Conservation (phyloP, 2,888 invertebrate genomes). For the Latheticus oryzae region DNA sequence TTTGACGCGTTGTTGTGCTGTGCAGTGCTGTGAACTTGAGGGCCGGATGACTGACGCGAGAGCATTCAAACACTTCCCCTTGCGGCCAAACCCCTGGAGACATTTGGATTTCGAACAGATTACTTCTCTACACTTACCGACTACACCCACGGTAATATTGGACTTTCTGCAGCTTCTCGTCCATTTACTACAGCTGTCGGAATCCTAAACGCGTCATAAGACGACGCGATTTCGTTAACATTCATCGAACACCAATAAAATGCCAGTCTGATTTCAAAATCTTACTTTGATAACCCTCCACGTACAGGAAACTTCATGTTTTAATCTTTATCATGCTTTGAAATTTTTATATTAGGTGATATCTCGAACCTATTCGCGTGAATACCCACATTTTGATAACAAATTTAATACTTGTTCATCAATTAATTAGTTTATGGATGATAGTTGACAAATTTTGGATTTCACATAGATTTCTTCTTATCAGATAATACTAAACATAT, state of each 20-base stretch:
- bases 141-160: conserved; percentile 34
- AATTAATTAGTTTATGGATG: too few species aligned
- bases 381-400: conserved; percentile 13
- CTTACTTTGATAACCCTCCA: conserved; percentile 15
- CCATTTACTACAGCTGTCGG: conserved; percentile 31
- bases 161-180: conserved; percentile 31
- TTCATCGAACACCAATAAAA: conserved; percentile 11
- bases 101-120: conserved; percentile 28
- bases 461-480: too few species aligned
- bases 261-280: conserved; percentile 15
- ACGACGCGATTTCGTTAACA: conserved; percentile 3
- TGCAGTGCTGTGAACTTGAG: conserved; percentile 30
- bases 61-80: too few species aligned
- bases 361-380: conserved; percentile 7
- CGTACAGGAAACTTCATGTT: conserved; percentile 12
- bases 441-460: too few species aligned
- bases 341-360: conserved; percentile 1
- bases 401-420: too few species aligned
- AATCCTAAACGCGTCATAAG: conserved; percentile 21
- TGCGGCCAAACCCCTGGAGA: conserved; percentile 29
- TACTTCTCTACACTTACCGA: conserved; percentile 33
- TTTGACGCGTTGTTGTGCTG: conserved; percentile 40
- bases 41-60: conserved; percentile 11
- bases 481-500: too few species aligned
- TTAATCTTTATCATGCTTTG: conserved; percentile 16